phyloP scores from a whole-genome alignment of 2,113 vertebrate species.

The Trochalopteron elliotii region DNA sequence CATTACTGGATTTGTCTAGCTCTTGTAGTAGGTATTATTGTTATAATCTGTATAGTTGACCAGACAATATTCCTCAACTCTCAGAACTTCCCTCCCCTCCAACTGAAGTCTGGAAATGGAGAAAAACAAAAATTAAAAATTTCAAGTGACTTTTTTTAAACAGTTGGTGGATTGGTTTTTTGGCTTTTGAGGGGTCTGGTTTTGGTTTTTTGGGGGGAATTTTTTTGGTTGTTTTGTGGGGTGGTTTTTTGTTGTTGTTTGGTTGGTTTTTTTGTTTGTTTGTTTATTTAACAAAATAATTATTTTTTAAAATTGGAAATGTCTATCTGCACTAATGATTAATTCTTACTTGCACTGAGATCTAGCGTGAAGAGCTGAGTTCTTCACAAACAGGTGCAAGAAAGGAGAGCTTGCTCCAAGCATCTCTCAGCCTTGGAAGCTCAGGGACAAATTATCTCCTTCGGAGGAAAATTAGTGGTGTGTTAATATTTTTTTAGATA shows the following conservation, averaged over 20 bases:
- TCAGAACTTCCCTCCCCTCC: not conserved
- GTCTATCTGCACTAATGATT: not conserved
- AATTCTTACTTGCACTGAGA: not conserved
- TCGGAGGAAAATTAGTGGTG: not conserved
- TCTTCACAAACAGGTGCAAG: not conserved
- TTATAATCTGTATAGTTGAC: not conserved
- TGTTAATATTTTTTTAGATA: not conserved
- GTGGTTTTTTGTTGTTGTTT: not conserved
- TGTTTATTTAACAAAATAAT: not conserved
- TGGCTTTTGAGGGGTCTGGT: not conserved
- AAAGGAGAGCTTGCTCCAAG: not conserved
- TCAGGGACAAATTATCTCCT: not conserved
- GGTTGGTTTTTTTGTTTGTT: not conserved
- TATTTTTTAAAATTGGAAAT: not conserved
- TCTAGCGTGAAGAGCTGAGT: not conserved
- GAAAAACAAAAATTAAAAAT: not conserved
- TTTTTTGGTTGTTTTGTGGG: not conserved
- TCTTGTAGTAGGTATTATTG: not conserved
- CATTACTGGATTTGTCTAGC: not conserved
- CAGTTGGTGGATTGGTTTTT: not conserved
- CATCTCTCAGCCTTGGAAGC: not conserved
- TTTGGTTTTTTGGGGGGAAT: not conserved
- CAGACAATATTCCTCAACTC: not conserved
- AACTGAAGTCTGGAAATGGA: not conserved
- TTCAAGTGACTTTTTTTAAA: not conserved